Evolutionary conservation across 2,888 invertebrate species (phyloP).

Genomic region (Leistus spinibarbis): DNA sequence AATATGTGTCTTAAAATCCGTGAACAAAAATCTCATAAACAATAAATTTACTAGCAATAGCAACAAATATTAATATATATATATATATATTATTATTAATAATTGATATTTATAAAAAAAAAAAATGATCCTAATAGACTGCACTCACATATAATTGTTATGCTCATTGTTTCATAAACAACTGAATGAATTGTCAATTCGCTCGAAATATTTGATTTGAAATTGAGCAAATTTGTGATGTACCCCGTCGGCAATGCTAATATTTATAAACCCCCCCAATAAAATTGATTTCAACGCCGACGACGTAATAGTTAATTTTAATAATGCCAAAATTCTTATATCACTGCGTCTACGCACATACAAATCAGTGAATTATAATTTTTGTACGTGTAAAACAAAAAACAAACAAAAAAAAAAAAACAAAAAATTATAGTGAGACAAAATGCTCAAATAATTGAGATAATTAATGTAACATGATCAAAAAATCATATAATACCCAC

Average conservation of each 20-base stretch:
- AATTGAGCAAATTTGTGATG: constrained; percentile 24
- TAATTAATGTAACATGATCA: neutral
- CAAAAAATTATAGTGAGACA: constrained; percentile 34
- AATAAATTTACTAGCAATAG: constrained; percentile 33
- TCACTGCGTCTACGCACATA: neutral
- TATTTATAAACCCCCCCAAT: constrained; percentile 16
- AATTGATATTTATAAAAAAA: neutral
- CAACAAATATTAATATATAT: neutral
- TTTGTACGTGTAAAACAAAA: constrained; percentile 29
- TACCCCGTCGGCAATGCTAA: constrained; percentile 7
- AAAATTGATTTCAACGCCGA: neutral
- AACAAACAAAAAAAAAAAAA: constrained; percentile 9
- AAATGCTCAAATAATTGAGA: constrained; percentile 26
- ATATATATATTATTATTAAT: neutral
- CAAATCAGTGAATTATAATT: constrained; percentile 32
- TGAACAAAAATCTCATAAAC: constrained; percentile 26
- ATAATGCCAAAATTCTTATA: constrained; percentile 26
- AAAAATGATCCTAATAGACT: neutral
- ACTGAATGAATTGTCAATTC: constrained; percentile 28
- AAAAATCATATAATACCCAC: neutral
- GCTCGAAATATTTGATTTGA: constrained; percentile 4
- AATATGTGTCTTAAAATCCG: constrained; percentile 26
- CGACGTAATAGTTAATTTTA: neutral
- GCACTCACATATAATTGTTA: neutral
- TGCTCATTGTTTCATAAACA: constrained; percentile 27